Evolutionary conservation across 2,113 vertebrate species (phyloP).

Genomic region (Leiothrix lutea): DNA sequence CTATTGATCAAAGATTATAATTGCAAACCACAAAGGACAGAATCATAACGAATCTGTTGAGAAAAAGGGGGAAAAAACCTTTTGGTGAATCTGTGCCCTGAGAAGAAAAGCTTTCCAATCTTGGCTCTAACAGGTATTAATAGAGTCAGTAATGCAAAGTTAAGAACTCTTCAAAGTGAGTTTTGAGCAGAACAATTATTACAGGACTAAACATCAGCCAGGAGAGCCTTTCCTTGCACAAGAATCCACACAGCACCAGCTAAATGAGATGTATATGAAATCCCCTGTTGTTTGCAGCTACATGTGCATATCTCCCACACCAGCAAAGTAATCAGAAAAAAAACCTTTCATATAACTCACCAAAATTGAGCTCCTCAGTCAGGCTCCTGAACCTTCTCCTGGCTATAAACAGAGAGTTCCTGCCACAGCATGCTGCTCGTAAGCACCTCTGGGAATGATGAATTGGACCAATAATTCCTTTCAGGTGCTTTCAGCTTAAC

Average conservation of each 20-base stretch:
- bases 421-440: not conserved
- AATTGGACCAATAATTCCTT: not conserved
- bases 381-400: not conserved
- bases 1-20: not conserved
- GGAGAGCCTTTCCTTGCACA: not conserved
- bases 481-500: not conserved
- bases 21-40: not conserved
- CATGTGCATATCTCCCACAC: not conserved
- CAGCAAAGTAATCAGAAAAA: not conserved
- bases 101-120: not conserved
- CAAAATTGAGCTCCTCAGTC: not conserved
- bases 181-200: not conserved
- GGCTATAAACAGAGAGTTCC: not conserved
- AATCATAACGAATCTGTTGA: not conserved
- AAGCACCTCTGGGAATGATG: conserved; percentile 18
- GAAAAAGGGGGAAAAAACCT: not conserved
- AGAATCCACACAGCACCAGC: not conserved
- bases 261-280: not conserved
- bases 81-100: not conserved
- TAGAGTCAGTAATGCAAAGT: not conserved
- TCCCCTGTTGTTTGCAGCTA: not conserved
- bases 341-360: not conserved
- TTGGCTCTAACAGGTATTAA: not conserved
- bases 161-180: not conserved
- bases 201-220: not conserved